A percentile compares a stretch with the other conserved stretches of the same genome.
These are phyloP conservation scores for Tetraneura akinire DNA, from an alignment of 1,140 invertebrate genomes.

Conservation along the genomic window DNA sequence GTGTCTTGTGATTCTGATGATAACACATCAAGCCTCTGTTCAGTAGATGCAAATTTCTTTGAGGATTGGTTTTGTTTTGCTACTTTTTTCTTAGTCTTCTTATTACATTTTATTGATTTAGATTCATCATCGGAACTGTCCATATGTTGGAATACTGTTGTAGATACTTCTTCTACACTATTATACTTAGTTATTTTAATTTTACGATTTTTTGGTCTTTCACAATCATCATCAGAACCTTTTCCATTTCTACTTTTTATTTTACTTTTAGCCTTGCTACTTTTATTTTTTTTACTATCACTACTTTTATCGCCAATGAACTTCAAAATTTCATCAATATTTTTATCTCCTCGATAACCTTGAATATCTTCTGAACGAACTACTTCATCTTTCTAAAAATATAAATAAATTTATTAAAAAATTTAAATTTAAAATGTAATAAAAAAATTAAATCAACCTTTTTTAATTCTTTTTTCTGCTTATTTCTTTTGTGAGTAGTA, in stretches of 20 bases:
- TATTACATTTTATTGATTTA: conserved; percentile 43
- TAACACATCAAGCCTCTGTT: conserved; percentile 40
- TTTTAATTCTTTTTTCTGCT: conserved; percentile 39
- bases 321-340: conserved; percentile 43
- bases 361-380: conserved; percentile 45
- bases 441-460: conserved; percentile 29
- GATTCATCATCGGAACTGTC: conserved; percentile 45
- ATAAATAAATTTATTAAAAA: neutral
- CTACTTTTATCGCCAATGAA: conserved; percentile 43
- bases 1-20: conserved; percentile 45
- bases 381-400: conserved; percentile 31
- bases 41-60: conserved; percentile 46
- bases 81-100: conserved; percentile 44
- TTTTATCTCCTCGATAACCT: conserved; percentile 46
- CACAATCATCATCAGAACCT: conserved; percentile 45
- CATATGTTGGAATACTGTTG: conserved; percentile 44
- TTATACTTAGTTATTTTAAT: conserved; percentile 42
- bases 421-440: neutral
- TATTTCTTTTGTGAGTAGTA: conserved; percentile 31
- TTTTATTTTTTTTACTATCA: conserved; percentile 45
- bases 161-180: conserved; percentile 49
- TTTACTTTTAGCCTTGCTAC: conserved; percentile 33
- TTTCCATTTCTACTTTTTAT: conserved; percentile 46
- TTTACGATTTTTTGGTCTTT: conserved; percentile 31
- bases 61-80: conserved; percentile 39